Base-by-base conservation (phyloP, 2,888 invertebrate species). In the Gandaritis pyraliata region DNA sequence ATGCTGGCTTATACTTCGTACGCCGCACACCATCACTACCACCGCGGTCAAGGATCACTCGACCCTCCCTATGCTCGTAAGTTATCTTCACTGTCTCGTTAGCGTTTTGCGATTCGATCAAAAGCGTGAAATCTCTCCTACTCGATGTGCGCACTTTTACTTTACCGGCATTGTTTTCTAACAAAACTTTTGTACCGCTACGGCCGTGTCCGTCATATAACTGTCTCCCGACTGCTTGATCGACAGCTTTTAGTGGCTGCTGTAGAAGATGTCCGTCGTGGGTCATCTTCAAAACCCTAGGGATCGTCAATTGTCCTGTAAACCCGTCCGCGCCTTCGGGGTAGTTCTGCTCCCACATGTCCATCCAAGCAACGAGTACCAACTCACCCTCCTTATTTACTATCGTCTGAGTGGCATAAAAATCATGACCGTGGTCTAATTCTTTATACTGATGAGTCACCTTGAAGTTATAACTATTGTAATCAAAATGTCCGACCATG, bases 341-440 rank as follows among this genome's bases (percentile, higher is more conserved):
- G 66, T 90, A 91, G 6, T 60, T 49, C 16, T 79, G 66, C 5
- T 88, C 87, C 93, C 93, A 93, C 88, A 87, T 92, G 66, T 87
- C 86, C 41, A 82, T 66, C 93, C 93, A 93, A 12, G 86, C 89
- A 3, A 92, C 70, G 6, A 87, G 58, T 45, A 92, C 67, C 62
- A 90, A 81, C 0, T 85, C 74, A 0, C 79, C 75, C 2, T 58
- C 4, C 6, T 73, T 56, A 60, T 86, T 86, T 29, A 78, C 48
- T 23, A 85, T 75, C 4, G 87, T 82, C 72, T 93, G 91, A 1
- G 90, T 85, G 2, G 93, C 93, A 63, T 92, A 93, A 60, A 86
- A 86, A 65, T 93, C 92, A 66, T 89, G 88, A 0, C 93, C 87
- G 38, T 77, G 72, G 64, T 90, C 90, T 10, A 90, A 65, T 67